Percentiles rank a stretch among this genome's conserved stretches.
These are phyloP conservation scores for Stenurella melanura DNA, from an alignment of 2,888 invertebrate genomes.

Conservation along the genomic window DNA sequence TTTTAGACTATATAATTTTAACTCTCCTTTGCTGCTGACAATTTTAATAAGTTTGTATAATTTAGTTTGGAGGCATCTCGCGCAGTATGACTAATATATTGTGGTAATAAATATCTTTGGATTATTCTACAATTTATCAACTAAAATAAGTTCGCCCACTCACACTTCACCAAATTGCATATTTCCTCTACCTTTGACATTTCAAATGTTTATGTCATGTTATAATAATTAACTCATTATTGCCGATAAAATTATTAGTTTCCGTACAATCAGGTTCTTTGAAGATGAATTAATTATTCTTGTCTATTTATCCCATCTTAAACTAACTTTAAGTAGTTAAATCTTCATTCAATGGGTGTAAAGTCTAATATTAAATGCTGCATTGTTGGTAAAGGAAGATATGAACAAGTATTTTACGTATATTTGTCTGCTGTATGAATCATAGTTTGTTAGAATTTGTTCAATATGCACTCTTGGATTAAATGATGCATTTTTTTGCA, in stretches of 20 bases:
- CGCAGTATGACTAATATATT: not conserved
- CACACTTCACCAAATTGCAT: not conserved
- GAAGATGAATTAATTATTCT: conserved; percentile 9
- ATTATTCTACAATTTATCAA: not conserved
- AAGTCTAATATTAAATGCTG: not conserved
- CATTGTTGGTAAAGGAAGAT: not conserved
- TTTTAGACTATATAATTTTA: too few species aligned
- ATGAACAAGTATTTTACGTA: not conserved
- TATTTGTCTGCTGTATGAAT: not conserved
- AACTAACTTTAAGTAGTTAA: not conserved
- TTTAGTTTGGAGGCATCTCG: not conserved
- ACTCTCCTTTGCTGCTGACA: too few species aligned
- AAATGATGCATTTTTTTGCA: too few species aligned
- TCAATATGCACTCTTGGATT: too few species aligned
- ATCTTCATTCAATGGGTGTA: not conserved
- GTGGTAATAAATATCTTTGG: not conserved
- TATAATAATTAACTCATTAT: conserved; percentile 25
- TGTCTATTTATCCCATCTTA: conserved; percentile 3
- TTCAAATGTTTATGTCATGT: conserved; percentile 15
- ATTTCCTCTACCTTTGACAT: conserved; percentile 27
- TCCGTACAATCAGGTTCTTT: conserved; percentile 39
- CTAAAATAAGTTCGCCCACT: not conserved
- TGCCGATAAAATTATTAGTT: conserved; percentile 30
- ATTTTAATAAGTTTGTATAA: too few species aligned
- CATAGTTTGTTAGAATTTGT: too few species aligned